Base-by-base conservation (phyloP, 2,888 invertebrate species). In the Trichogramma evanescens region DNA sequence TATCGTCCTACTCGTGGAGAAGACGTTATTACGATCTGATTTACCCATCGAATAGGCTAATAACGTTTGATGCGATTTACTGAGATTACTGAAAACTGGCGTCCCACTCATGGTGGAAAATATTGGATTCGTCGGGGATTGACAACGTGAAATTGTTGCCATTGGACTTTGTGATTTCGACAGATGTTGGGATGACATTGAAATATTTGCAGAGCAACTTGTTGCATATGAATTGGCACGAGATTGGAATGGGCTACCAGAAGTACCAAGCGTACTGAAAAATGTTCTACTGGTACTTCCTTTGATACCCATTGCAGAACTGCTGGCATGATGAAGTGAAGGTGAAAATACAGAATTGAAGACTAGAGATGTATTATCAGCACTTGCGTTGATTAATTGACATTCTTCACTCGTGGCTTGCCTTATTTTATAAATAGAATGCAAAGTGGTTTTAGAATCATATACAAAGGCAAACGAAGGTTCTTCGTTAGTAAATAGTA, bases 391-490 rank as follows among this genome's bases (percentile, higher is more conserved):
- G 68, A 87, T 81, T 5, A 79, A 73, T 26, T 84, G 76, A 53
- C 85, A 84, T 77, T 94, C 95, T 66, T 92, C 89, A 39, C 82
- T 75, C 2, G 84, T 83, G 0, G 93, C 86, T 75, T 86, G 88
- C 4, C 95, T 82, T 42, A 95, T 82, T 67, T 83, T 86, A 82
- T 91, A 94, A 3, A 94, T 83, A 7, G 91, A 89, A 79, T 95
- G 95, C 49, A 86, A 84, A 4, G 87, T 88, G 44, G 86, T 81
- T 72, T 87, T 86, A 65, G 83, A 84, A 74, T 94, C 92, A 69
- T 89, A 95, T 0, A 92, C 76, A 65, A 96, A 80, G 63, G 92
- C 87, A 53, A 96, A 82, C 67, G 94, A 93, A 0, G 92, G 92
- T 58, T 87, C 82, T 38, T 85, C 84, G 70, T 83, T 85, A 0